Evolutionary conservation across 2,113 vertebrate genomes (phyloP), one percentile per base, ranked within the genome.

Genomic region (Amphilophus citrinellus): DNA sequence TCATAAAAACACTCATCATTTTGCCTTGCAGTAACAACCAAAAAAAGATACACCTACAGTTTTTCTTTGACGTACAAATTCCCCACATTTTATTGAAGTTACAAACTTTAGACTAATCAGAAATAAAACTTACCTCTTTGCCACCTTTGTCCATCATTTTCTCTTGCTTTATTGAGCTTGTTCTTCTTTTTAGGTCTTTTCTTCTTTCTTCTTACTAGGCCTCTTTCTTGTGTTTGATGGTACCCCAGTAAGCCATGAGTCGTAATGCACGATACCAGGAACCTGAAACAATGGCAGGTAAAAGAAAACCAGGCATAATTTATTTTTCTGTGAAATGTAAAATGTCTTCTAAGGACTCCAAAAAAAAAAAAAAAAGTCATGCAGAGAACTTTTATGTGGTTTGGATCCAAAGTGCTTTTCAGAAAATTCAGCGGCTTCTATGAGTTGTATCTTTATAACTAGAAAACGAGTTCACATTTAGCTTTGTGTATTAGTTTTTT

Each of bases 361-460:
- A 4, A 71, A 47, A 47, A 2, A 58, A 4, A 71, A 47, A 47
- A 2, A 58, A 50, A 39, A 27, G 15, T 17, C 50, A 82, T 61
- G 24, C 3, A 27, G 37, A 42, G 14, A 58, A 58, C 27, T 82
- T 86, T 71, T 15, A 63, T 59, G 71, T 3, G 20, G 58, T 83
- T 83, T 79, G 17, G 35, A 82, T n/a, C 20, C 30, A 42, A 56
- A 82, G 63, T 61, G 62, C 35, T 50, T 39, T 75, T 83, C n/a
- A 73, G 62, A 57, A 56, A 39, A 73, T 73, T 73, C 20, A 63
- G 50, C 4, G 17, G 6, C 13, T 37, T 61, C 57, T 47, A 27
- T 77, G 5, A 57, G 39, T 66, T n/a, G 1, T 65, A 24, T 68
- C 14, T 68, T 53, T 50, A 53, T 73, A 14, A 53, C 47, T 73